phyloP scores from a whole-genome alignment of 1,140 invertebrate species.

The Chelonus insularis region DNA sequence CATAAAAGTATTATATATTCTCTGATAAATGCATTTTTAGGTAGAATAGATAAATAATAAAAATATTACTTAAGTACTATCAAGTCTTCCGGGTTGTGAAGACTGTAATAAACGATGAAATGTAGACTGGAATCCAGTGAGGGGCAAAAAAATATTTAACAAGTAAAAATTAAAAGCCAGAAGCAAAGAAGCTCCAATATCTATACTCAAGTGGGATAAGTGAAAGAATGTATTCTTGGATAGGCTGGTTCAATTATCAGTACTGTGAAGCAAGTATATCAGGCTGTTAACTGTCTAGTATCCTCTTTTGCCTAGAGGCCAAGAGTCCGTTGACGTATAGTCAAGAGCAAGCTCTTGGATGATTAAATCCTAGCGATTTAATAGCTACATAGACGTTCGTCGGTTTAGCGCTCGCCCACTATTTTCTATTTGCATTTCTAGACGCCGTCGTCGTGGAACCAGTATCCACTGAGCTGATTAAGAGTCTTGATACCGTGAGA shows the following conservation, averaged over 20 bases:
- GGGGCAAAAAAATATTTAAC: no score
- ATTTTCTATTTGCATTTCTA: slow-evolving; percentile 36
- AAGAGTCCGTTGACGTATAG: background rate
- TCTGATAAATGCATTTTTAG: no score
- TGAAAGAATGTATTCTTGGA: slow-evolving; percentile 5
- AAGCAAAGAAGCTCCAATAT: background rate
- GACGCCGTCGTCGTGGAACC: slow-evolving; percentile 29
- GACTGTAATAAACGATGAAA: no score
- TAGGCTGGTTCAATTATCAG: slow-evolving; percentile 22
- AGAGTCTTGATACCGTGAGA: slow-evolving; percentile 36
- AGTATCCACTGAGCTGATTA: slow-evolving; percentile 27
- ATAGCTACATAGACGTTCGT: background rate
- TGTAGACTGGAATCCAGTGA: no score
- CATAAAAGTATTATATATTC: no score
- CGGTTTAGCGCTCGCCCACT: slow-evolving; percentile 22
- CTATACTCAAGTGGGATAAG: background rate
- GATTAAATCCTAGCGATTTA: slow-evolving; percentile 33
- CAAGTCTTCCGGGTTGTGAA: no score
- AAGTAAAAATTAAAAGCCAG: background rate
- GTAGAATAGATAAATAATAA: no score
- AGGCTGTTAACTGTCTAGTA: slow-evolving; percentile 9
- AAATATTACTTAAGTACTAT: no score
- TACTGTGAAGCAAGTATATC: slow-evolving; percentile 18
- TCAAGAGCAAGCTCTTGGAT: slow-evolving; percentile 12
- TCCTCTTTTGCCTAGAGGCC: background rate